Evolutionary conservation across 2,888 invertebrate genomes (phyloP).

Genomic region (Ganaspis brasiliensis): DNA sequence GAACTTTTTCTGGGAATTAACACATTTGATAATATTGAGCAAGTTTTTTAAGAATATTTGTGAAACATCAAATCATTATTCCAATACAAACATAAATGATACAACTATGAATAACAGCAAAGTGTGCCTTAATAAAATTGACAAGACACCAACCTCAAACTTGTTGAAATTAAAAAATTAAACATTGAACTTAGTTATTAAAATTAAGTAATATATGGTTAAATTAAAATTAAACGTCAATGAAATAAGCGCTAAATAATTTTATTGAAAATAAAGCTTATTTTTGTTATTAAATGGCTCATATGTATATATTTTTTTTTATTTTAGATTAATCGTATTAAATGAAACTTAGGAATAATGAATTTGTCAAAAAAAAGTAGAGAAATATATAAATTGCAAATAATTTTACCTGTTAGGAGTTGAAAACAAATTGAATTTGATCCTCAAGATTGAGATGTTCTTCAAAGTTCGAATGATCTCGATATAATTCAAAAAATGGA

Average conservation of each 20-base stretch:
- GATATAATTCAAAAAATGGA: not conserved
- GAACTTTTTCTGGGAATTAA: not conserved
- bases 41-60: not conserved
- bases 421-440: not conserved
- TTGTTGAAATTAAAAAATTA: too few species aligned
- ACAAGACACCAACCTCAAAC: too few species aligned
- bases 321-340: too few species aligned
- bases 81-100: constrained; percentile 2
- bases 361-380: too few species aligned
- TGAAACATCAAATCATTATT: not conserved
- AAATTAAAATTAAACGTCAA: too few species aligned
- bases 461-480: not conserved
- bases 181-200: too few species aligned
- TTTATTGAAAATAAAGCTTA: too few species aligned
- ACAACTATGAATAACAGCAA: not conserved
- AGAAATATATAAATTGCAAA: not conserved
- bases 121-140: not conserved
- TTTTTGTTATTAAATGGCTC: too few species aligned
- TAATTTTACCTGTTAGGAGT: not conserved
- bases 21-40: not conserved
- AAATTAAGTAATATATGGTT: too few species aligned
- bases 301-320: too few species aligned
- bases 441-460: not conserved
- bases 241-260: too few species aligned
- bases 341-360: too few species aligned